phyloP scores from a whole-genome alignment of 2,113 vertebrate species.

The Clarias gariepinus region DNA sequence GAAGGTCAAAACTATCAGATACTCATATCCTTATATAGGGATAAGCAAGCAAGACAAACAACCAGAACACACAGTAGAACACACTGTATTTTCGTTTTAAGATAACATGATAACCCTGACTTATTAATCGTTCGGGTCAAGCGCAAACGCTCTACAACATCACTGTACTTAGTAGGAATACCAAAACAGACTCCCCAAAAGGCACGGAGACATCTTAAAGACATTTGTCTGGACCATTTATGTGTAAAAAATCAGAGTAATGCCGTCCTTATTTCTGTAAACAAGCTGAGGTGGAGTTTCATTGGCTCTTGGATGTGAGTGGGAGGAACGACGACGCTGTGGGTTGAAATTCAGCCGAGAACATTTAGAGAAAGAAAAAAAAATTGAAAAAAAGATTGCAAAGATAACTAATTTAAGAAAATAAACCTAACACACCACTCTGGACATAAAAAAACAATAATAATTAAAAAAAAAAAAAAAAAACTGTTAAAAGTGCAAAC shows the following conservation, averaged over 20 bases:
- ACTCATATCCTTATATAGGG: not conserved
- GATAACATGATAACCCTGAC: not conserved
- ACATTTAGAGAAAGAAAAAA: not conserved
- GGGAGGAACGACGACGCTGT: not conserved
- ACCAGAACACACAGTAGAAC: not conserved
- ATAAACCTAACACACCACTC: not conserved
- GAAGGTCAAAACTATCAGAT: not conserved
- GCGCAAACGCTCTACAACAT: not conserved
- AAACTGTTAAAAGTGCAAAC: not conserved
- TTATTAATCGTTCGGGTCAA: not conserved
- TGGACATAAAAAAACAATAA: not conserved
- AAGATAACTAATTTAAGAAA: constrained; percentile 24
- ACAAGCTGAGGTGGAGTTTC: constrained; percentile 10
- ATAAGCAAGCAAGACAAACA: not conserved
- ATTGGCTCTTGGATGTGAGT: not conserved
- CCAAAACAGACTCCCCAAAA: not conserved
- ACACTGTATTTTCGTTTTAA: not conserved
- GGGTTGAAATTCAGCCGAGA: not conserved
- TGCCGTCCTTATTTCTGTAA: not conserved
- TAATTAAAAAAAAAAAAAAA: too few relatives aligned
- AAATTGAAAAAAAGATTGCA: not conserved
- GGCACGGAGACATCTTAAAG: not conserved
- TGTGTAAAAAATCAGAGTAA: not conserved
- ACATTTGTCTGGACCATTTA: not conserved
- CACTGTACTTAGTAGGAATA: constrained; percentile 1